Conservation (phyloP, 30 jellyfish, hydroid and myxozoan genomes). For the Calvadosia cruxmelitensis region DNA sequence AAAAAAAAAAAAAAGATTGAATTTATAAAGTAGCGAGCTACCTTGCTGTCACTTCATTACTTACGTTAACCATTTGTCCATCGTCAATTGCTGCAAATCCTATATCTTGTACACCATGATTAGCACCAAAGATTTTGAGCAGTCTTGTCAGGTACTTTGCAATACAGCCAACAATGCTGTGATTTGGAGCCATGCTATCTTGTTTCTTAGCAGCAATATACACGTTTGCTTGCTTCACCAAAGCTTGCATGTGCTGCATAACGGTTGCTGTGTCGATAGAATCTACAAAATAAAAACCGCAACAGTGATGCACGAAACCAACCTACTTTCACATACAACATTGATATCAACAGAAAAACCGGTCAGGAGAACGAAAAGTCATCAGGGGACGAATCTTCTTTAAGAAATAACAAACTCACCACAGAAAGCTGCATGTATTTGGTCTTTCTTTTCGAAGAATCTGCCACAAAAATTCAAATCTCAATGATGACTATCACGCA, state of each 20-base stretch:
- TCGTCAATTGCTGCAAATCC: slow-evolving; percentile 55
- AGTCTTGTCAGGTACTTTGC: slow-evolving; percentile 74
- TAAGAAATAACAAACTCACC: slow-evolving; percentile 24
- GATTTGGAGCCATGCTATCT: slow-evolving; percentile 36
- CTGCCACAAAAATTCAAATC: slow-evolving; percentile 37
- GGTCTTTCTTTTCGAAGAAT: slow-evolving; percentile 62
- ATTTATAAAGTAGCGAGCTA: too few relatives aligned
- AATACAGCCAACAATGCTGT: slow-evolving; percentile 40
- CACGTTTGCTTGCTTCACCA: slow-evolving; percentile 54
- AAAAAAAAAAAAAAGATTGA: too few relatives aligned
- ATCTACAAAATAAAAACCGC: slow-evolving; percentile 21
- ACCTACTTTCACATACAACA: neutral
- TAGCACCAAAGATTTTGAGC: slow-evolving; percentile 87
- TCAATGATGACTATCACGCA: too few relatives aligned
- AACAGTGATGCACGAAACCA: neutral
- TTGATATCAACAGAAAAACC: neutral
- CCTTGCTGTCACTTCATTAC: too few relatives aligned
- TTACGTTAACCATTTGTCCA: slow-evolving; percentile 35
- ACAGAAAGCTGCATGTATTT: slow-evolving; percentile 71
- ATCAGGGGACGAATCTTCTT: neutral
- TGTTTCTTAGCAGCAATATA: slow-evolving; percentile 63
- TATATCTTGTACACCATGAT: slow-evolving; percentile 81
- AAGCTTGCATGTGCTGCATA: slow-evolving; percentile 80
- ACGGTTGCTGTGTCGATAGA: slow-evolving; percentile 85
- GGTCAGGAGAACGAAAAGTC: too few relatives aligned